A percentile compares a stretch with the other conserved stretches of the same genome.
Evolutionary conservation across 2,113 vertebrate species (phyloP).

Genomic region (Mormyrus lacerda): DNA sequence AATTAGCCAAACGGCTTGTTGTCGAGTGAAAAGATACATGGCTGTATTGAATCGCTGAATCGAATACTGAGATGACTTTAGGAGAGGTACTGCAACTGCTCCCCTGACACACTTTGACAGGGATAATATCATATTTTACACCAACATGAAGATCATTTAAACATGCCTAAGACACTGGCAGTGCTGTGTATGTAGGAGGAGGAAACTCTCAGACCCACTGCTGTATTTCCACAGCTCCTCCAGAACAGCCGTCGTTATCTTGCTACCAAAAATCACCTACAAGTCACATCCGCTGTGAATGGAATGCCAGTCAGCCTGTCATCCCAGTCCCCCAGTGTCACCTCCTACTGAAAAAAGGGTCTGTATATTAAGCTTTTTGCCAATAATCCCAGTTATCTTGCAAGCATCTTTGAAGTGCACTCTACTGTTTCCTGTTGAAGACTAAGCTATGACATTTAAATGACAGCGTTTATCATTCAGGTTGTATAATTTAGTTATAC

Average conservation of each 20-base stretch:
- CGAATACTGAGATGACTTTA: background rate
- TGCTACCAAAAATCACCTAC: slow-evolving; percentile 58
- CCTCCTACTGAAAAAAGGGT: slow-evolving; percentile 51
- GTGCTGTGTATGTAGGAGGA: too few species aligned
- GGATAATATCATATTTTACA: background rate
- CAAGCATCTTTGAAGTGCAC: background rate
- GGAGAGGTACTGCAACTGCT: background rate
- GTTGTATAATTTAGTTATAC: background rate
- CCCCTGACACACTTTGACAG: too few species aligned
- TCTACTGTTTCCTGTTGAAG: background rate
- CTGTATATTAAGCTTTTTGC: background rate
- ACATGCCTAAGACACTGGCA: background rate
- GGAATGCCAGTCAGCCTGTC: slow-evolving; percentile 31
- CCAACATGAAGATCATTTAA: background rate
- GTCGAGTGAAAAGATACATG: background rate
- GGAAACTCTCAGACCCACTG: background rate
- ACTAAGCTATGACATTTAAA: background rate
- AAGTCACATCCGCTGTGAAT: slow-evolving; percentile 62
- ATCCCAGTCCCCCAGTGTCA: slow-evolving; percentile 37
- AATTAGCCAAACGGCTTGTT: background rate
- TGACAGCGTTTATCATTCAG: background rate
- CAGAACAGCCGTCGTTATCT: slow-evolving; percentile 41
- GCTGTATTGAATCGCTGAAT: background rate
- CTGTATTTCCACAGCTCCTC: slow-evolving; percentile 42
- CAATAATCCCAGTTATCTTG: background rate